A percentile compares a stretch with the other conserved stretches of the same genome.
Conservation (phyloP, 2,797 vertebrate species). For the Cetoscarus ocellatus region DNA sequence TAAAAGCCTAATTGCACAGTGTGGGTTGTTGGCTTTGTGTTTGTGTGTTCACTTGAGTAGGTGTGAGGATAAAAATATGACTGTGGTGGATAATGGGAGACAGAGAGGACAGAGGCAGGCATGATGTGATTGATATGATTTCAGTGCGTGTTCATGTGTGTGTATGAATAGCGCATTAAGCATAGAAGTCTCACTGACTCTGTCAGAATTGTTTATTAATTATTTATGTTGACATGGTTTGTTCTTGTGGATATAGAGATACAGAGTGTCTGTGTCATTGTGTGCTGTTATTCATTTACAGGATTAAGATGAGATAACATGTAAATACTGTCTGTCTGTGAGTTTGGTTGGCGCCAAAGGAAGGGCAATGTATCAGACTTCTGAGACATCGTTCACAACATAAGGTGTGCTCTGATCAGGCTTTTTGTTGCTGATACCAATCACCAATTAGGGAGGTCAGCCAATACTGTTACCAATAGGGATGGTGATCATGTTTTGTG, state of each 20-base stretch:
- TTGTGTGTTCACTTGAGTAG: slow-evolving; percentile 63
- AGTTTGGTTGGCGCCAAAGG: neutral
- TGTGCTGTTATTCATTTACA: neutral
- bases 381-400: no score
- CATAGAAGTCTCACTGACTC: neutral
- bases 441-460: no score
- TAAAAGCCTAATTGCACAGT: slow-evolving; percentile 58
- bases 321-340: neutral
- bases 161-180: neutral
- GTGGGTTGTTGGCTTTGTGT: slow-evolving; percentile 41
- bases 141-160: slow-evolving; percentile 10
- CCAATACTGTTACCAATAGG: no score
- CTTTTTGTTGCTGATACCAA: no score
- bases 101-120: slow-evolving; percentile 29
- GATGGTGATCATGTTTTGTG: no score
- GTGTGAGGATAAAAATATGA: slow-evolving; percentile 72
- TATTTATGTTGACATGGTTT: neutral
- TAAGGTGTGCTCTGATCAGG: no score
- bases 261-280: neutral
- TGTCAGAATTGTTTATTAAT: neutral
- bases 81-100: slow-evolving; percentile 57
- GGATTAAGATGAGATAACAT: neutral
- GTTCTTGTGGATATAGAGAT: neutral
- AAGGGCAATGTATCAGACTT: no score
- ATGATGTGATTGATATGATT: slow-evolving; percentile 33